phyloP scores from a whole-genome alignment of 2,888 invertebrate species.

The Lamellibrachia columna region DNA sequence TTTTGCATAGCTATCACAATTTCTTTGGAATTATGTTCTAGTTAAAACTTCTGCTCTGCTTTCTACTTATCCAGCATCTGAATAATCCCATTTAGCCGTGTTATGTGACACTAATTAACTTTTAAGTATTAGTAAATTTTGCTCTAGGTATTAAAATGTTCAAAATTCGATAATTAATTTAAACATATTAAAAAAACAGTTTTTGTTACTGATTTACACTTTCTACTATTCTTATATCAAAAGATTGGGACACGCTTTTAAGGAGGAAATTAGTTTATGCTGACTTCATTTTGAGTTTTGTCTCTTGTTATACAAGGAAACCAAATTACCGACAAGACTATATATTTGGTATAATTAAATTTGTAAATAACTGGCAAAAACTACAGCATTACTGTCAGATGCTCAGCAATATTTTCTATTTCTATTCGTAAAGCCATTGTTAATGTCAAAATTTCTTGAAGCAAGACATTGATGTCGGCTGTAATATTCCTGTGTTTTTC shows the following conservation, averaged over 20 bases:
- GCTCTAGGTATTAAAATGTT: neutral
- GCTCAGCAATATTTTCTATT: neutral
- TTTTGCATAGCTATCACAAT: neutral
- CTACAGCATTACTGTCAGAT: neutral
- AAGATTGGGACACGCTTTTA: no score
- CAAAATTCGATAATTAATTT: neutral
- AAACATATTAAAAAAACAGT: no score
- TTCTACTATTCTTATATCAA: no score
- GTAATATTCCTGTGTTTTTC: neutral
- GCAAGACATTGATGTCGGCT: neutral
- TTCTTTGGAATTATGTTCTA: neutral
- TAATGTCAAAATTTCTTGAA: neutral
- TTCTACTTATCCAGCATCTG: conserved; percentile 4
- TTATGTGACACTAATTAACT: neutral
- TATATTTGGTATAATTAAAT: no score
- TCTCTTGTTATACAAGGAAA: no score
- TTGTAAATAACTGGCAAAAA: no score
- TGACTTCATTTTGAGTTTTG: neutral
- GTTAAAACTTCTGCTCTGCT: neutral
- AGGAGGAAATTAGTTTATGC: neutral
- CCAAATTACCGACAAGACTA: no score
- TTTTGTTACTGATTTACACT: no score
- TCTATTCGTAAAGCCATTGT: neutral
- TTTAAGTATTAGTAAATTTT: neutral
- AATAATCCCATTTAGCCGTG: neutral